A percentile compares a stretch with the other conserved stretches of the same genome.
Evolutionary conservation across 2,113 vertebrate genomes (phyloP).

Genomic region (Dendropsophus ebraccatus): DNA sequence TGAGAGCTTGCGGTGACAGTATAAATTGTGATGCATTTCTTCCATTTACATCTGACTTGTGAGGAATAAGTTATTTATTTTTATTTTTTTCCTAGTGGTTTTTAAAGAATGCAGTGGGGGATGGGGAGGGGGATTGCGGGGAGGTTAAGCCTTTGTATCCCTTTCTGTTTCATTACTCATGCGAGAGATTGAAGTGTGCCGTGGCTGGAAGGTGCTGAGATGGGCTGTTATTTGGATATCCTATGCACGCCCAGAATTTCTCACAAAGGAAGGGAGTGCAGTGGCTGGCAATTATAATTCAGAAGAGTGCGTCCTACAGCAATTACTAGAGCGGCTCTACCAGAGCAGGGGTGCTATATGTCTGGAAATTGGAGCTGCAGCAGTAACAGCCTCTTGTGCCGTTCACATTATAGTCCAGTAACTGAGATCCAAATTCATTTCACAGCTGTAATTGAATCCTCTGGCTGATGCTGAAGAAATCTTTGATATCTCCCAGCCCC

Average conservation of each 20-base stretch:
- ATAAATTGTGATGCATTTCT: slow-evolving; percentile 57
- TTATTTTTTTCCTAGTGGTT: slow-evolving; percentile 27
- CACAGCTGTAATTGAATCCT: slow-evolving; percentile 59
- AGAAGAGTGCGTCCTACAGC: slow-evolving; percentile 49
- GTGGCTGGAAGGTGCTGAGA: slow-evolving; percentile 33
- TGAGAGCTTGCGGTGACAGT: slow-evolving; percentile 52
- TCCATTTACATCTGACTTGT: slow-evolving; percentile 24
- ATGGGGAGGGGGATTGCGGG: neutral
- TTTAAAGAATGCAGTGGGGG: slow-evolving; percentile 19
- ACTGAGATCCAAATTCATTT: slow-evolving; percentile 57
- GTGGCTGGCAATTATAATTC: slow-evolving; percentile 57
- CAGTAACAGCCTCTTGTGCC: slow-evolving; percentile 44
- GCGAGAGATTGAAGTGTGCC: slow-evolving; percentile 33
- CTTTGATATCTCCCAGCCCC: slow-evolving; percentile 54
- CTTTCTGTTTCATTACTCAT: slow-evolving; percentile 43
- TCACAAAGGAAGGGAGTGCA: slow-evolving; percentile 51
- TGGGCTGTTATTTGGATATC: slow-evolving; percentile 49
- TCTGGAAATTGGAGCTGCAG: slow-evolving; percentile 56
- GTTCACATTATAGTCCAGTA: slow-evolving; percentile 48
- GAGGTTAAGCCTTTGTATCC: slow-evolving; percentile 19
- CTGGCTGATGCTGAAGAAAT: slow-evolving; percentile 50
- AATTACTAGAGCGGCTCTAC: slow-evolving; percentile 51
- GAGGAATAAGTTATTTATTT: slow-evolving; percentile 42
- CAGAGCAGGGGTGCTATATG: slow-evolving; percentile 52
- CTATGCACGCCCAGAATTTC: slow-evolving; percentile 52